Evolutionary conservation across 2,888 invertebrate genomes (phyloP), one percentile per base, ranked within the genome.

Genomic region (Cryptus armator): DNA sequence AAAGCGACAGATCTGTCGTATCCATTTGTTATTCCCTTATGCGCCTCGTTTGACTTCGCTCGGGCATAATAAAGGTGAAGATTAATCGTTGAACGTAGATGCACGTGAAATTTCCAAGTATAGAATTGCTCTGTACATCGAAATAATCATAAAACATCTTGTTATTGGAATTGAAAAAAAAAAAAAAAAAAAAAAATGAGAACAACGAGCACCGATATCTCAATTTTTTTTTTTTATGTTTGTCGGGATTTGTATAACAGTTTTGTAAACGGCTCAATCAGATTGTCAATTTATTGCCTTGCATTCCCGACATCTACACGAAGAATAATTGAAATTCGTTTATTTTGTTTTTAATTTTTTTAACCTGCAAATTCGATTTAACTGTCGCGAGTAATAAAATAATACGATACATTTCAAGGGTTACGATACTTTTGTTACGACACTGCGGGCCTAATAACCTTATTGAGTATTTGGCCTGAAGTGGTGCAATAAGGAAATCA

Each of bases 1-100:
- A 70, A 32, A 48, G 19, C 29, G 53, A 71, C 51, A 32, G 53
- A 56, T 71, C 71, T 16, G 37, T n/a, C 53, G 62, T 62, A 62
- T 62, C 62, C 37, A 29, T 62, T 32, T 62, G 62, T 62, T 62
- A 62, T 32, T 29, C 14, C 5, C 29, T 29, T 32, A 12, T 12
- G 14, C 29, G 62, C 29, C 32, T 62, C 48, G 48, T 62, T 14
- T 29, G 14, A 10, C 62, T 7, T 62, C 32, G 62, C 14, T 14
- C 2, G 29, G 32, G 32, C 32, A 32, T n/a, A 10, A 19, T 32
- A 29, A 32, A 12, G n/a, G 62, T 14, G 29, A n/a, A 62, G 29
- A 32, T 32, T 62, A 32, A 14, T 10, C 32, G 29, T 32, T 62
- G 62, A 62, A 14, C n/a, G 14, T 14, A 5, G 62, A 32, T 14